These are phyloP conservation scores for Neoitamus cyanurus DNA, from an alignment of 2,888 invertebrate genomes.

Conservation along the genomic window DNA sequence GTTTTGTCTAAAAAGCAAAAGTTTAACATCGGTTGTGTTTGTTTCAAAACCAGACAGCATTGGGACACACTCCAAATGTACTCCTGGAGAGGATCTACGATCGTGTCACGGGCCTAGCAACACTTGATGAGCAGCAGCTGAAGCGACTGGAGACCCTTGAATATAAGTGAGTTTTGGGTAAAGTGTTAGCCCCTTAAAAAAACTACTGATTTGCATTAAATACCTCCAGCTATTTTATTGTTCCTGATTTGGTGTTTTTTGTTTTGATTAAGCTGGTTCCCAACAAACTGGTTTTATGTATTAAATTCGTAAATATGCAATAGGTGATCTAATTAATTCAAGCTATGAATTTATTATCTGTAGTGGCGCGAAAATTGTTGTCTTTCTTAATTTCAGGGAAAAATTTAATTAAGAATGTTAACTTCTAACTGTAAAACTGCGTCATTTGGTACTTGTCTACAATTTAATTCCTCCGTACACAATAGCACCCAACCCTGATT, in stretches of 20 bases:
- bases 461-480: neutral
- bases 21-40: slow-evolving; percentile 28
- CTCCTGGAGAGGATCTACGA: slow-evolving; percentile 62
- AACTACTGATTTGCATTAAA: neutral
- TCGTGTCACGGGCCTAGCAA: slow-evolving; percentile 61
- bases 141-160: slow-evolving; percentile 62
- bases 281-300: neutral
- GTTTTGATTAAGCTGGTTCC: neutral
- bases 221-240: neutral
- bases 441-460: neutral
- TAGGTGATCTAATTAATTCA: too few relatives aligned
- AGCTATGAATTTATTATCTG: too few relatives aligned
- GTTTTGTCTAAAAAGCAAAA: neutral
- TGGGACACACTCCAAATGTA: slow-evolving; percentile 56
- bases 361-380: too few relatives aligned
- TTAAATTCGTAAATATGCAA: too few relatives aligned
- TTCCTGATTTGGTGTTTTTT: neutral
- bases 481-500: neutral
- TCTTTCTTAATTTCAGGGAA: too few relatives aligned
- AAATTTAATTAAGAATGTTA: too few relatives aligned
- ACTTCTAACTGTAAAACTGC: too few relatives aligned
- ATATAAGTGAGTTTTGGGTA: slow-evolving; percentile 61
- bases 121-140: slow-evolving; percentile 63
- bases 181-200: neutral
- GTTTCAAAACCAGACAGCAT: neutral